Evolutionary conservation across 1,140 invertebrate genomes (phyloP).

Genomic region (Drosophila quadrilineata): DNA sequence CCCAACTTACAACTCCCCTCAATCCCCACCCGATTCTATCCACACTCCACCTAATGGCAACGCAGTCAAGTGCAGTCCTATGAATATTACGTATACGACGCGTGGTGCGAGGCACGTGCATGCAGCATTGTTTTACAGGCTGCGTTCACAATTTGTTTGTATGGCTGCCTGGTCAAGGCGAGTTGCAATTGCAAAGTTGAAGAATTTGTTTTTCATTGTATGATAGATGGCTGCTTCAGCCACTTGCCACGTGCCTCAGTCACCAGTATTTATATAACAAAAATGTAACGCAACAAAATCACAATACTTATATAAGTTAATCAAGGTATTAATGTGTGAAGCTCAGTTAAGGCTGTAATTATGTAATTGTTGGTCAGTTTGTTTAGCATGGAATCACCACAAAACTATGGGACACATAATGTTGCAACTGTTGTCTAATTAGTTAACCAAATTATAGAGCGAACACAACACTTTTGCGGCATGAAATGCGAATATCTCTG

Average conservation of each 20-base stretch:
- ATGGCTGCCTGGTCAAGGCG: conserved; percentile 29
- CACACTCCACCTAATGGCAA: no score
- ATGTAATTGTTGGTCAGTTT: conserved; percentile 18
- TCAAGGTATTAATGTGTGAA: not conserved
- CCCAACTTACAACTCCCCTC: no score
- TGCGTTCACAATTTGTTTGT: conserved; percentile 43
- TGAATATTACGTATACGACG: conserved; percentile 73
- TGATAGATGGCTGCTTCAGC: conserved; percentile 17
- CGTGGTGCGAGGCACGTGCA: conserved; percentile 49
- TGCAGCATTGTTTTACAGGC: conserved; percentile 4
- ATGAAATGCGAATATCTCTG: conserved; percentile 20
- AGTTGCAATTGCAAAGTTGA: not conserved
- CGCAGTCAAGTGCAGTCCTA: conserved; percentile 42
- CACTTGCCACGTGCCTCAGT: conserved; percentile 23
- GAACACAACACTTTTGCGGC: not conserved
- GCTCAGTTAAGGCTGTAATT: not conserved
- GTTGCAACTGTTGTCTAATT: not conserved
- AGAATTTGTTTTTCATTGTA: conserved; percentile 27
- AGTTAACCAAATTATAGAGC: not conserved
- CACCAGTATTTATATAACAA: conserved; percentile 13
- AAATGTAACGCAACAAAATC: not conserved
- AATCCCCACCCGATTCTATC: no score
- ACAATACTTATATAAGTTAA: conserved; percentile 17
- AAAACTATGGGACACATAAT: not conserved
- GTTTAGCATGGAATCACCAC: not conserved